Evolutionary conservation across 2,797 vertebrate genomes (phyloP).

Genomic region (Phataginus tetradactyla): DNA sequence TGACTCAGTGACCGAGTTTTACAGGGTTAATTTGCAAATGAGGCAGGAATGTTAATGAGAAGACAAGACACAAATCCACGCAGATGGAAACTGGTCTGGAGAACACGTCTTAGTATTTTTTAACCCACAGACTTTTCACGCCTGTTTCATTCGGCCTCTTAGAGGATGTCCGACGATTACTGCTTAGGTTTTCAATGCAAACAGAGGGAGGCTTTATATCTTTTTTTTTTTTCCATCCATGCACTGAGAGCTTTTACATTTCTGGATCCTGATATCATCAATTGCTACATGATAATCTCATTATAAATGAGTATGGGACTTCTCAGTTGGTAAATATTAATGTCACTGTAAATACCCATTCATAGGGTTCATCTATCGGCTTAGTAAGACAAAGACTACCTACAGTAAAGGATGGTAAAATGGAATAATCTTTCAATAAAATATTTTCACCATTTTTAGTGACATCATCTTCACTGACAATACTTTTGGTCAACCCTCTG

Average conservation of each 20-base stretch:
- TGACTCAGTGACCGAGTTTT: background rate
- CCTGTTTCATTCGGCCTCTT: background rate
- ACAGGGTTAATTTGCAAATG: background rate
- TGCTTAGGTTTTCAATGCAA: background rate
- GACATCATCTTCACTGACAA: background rate
- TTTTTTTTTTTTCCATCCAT: background rate
- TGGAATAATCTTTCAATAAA: background rate
- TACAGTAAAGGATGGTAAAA: accelerated
- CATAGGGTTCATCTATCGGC: background rate
- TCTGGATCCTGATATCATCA: background rate
- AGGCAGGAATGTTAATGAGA: background rate
- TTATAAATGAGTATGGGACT: background rate
- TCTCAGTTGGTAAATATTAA: too few relatives aligned
- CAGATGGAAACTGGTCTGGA: accelerated
- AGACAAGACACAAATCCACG: accelerated
- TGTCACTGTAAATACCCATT: background rate
- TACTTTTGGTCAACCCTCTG: background rate
- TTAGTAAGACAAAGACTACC: accelerated
- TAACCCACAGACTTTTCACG: too few relatives aligned
- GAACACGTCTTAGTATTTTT: accelerated
- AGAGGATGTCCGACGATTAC: background rate
- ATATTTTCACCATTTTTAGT: too few relatives aligned
- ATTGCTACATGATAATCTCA: background rate
- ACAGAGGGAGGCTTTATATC: accelerated
- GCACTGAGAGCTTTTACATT: background rate